Base-by-base conservation (phyloP, 1,140 invertebrate species). In the Penaeus japonicus region DNA sequence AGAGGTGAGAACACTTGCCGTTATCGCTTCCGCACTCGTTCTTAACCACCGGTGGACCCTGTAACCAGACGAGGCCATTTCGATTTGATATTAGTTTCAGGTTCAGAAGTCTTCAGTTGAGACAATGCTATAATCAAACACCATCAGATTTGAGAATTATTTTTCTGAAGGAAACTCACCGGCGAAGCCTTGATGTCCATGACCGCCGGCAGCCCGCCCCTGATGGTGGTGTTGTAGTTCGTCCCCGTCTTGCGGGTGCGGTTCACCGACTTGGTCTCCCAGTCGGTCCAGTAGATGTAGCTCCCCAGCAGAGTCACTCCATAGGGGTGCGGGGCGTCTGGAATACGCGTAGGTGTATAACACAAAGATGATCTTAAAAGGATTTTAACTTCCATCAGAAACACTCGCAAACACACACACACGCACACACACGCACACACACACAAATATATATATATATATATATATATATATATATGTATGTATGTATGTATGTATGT, bases 281-380 rank as follows among this genome's bases (percentile, higher is more conserved):
- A 98, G 93, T 98, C 97, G n/a, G 96, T 97, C 96, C 96, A 98
- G 93, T 96, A 98, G 24, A 98, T 94, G 91, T 94, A 95, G 91
- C 96, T 96, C 91, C 96, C 96, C 95, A 97, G 98, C 62, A 97
- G 94, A 65, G 96, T 95, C 81, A 98, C 94, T 94, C 84, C 95
- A 93, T 2, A 98, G 94, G 87, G 87, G 24, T 89, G 87, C 3
- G 55, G 83, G 10, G 80, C 35, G 27, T 84, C 87, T 89, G 83
- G 12, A 70, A 24, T 17, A 22, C 10, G 47, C 47, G 47, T 47
- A 15, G 47, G 47, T n/a, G n/a, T n/a, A n/a, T n/a, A n/a, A n/a
- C n/a, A n/a, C n/a, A n/a, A n/a, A n/a, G n/a, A n/a, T n/a, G n/a
- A n/a, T n/a, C n/a, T n/a, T n/a, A n/a, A n/a, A n/a, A n/a, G n/a